Percentiles rank a stretch among this genome's conserved stretches.
phyloP scores from a whole-genome alignment of 1,140 invertebrate species.

The Ceratosolen fusciceps region DNA sequence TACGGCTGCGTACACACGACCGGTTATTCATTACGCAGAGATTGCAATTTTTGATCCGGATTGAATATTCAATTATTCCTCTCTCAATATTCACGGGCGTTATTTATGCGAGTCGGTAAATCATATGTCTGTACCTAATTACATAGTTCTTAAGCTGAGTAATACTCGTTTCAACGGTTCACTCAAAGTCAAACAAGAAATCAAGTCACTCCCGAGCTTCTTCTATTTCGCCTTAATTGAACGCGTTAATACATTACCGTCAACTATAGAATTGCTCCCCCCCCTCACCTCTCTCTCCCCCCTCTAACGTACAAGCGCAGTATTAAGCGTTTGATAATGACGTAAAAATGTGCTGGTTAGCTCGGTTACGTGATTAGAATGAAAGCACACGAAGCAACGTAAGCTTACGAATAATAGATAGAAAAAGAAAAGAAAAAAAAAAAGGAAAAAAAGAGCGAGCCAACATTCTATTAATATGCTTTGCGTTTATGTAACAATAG shows the following conservation, averaged over 20 bases:
- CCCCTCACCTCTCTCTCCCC: no score
- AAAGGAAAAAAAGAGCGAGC: no score
- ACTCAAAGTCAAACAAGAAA: slow-evolving; percentile 19
- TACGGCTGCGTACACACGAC: neutral
- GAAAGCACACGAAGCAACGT: no score
- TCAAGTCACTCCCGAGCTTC: neutral
- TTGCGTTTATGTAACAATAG: no score
- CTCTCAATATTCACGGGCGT: neutral
- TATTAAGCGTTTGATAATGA: no score
- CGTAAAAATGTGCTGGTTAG: no score
- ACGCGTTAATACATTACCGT: neutral
- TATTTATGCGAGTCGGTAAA: slow-evolving; percentile 2
- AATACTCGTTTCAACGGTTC: slow-evolving; percentile 12
- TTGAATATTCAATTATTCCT: slow-evolving; percentile 6
- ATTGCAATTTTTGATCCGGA: neutral
- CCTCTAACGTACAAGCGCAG: no score
- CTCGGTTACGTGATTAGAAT: no score
- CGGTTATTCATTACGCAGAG: neutral
- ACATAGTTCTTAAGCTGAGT: slow-evolving; percentile 3
- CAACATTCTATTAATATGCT: no score
- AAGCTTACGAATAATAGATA: no score
- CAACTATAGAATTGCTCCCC: no score
- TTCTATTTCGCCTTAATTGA: neutral
- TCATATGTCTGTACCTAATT: slow-evolving; percentile 20
- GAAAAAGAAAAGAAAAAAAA: no score